Conservation (phyloP, 2,888 invertebrate genomes). For the Willowsia nigromaculata region DNA sequence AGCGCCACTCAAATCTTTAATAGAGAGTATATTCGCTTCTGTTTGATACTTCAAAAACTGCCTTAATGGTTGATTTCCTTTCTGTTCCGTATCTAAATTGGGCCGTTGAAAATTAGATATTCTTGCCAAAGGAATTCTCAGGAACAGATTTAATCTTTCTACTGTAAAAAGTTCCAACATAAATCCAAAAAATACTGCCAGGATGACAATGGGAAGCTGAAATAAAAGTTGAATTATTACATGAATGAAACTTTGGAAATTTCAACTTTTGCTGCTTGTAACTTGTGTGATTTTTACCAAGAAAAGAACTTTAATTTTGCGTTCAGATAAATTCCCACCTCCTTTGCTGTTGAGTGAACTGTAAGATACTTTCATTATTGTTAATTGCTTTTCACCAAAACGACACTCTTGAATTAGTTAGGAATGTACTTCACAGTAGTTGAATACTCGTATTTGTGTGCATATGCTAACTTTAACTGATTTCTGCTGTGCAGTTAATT, state of each 20-base stretch:
- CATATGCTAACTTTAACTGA: too few species aligned
- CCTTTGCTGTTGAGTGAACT: not conserved
- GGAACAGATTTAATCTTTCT: not conserved
- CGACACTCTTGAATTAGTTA: too few species aligned
- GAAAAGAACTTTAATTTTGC: not conserved
- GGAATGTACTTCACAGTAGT: too few species aligned
- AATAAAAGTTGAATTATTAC: not conserved
- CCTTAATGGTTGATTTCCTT: not conserved
- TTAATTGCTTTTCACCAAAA: not conserved
- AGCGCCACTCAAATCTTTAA: too few species aligned
- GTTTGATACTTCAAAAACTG: not conserved
- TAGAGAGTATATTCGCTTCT: too few species aligned
- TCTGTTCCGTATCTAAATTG: not conserved
- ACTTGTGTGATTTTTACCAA: not conserved
- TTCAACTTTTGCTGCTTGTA: too few species aligned
- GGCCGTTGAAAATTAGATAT: not conserved
- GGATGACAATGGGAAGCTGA: slow-evolving; percentile 22
- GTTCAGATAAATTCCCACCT: not conserved
- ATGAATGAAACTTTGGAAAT: too few species aligned
- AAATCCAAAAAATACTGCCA: slow-evolving; percentile 28
- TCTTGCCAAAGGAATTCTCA: not conserved
- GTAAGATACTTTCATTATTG: not conserved
- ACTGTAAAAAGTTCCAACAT: slow-evolving; percentile 12
- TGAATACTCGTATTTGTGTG: too few species aligned
- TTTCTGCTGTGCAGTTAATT: too few species aligned